Evolutionary conservation across 1,140 invertebrate genomes (phyloP), one percentile per base, ranked within the genome.

Genomic region (Drosophila insularis): DNA sequence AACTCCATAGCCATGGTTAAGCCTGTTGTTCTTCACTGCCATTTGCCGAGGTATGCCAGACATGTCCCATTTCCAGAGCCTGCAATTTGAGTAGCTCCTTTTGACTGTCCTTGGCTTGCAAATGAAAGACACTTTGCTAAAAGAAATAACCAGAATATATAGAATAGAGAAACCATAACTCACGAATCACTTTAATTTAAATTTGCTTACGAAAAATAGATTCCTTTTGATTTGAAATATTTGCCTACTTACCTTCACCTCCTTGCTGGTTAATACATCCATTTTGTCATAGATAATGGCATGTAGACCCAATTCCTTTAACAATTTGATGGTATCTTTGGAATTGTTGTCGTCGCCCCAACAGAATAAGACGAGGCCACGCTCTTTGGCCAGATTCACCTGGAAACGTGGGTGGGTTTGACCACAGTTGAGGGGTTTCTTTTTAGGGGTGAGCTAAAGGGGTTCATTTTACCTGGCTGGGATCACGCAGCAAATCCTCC

Each of bases 321-420:
- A 93, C 82, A 95, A 94, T 76, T 95, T 95, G 46, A 98, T 98
- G 1, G 96, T 97, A n/a, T 95, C 94, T 66, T 95, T 95, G 90
- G 97, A 95, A 80, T 98, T 98, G 86, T 98, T 98, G 90, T 98
- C 97, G 90, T 99, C 97, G 4, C 98, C 98, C 98, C 98, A 99
- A 90, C 97, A 98, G 91, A 99, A 99, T 46, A 98, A 94, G 1
- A 98, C 94, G 17, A 99, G 93, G 13, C 96, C 96, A 31, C 95
- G 93, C 74, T 96, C 94, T 74, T 95, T 95, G 0, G 96, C 96
- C 55, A 96, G 89, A 78, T 96, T 94, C 1, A 98, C 95, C 93
- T 94, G 79, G 64, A 81, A 84, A 81, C 69, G 68, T 68, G 73
- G 71, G 8, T 19, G 27, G 27, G 27, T 27, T 27, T 19, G 7